These are phyloP conservation scores for Mastomys coucha DNA, from an alignment of 2,113 vertebrate genomes.

Conservation along the genomic window DNA sequence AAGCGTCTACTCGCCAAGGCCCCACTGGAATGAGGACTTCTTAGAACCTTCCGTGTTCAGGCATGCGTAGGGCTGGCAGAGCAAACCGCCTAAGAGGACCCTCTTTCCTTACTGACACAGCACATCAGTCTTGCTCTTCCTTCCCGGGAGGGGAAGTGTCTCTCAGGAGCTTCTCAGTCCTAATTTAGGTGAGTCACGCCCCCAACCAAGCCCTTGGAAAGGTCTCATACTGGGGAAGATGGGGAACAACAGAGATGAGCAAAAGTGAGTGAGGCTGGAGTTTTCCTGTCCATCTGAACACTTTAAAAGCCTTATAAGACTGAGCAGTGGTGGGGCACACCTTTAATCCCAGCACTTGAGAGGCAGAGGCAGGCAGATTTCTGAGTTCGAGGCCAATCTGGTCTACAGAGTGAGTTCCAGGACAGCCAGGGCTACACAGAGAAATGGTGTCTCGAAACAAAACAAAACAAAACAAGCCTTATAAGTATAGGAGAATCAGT, in stretches of 20 bases:
- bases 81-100: not conserved
- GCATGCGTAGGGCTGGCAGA: not conserved
- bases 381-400: too few relatives aligned
- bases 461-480: too few relatives aligned
- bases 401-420: too few relatives aligned
- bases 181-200: too few relatives aligned
- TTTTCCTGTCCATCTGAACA: not conserved
- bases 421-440: too few relatives aligned
- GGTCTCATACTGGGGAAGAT: not conserved
- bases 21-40: not conserved
- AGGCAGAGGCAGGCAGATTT: too few relatives aligned
- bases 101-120: not conserved
- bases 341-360: too few relatives aligned
- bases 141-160: not conserved
- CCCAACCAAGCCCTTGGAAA: not conserved
- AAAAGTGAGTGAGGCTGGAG: not conserved
- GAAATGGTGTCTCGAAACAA: too few relatives aligned
- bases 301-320: not conserved
- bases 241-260: too few relatives aligned
- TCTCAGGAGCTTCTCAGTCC: not conserved
- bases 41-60: not conserved
- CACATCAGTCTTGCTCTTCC: not conserved
- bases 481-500: not conserved
- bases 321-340: too few relatives aligned
- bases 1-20: not conserved